A percentile compares a stretch with the other conserved stretches of the same genome.
phyloP scores from a whole-genome alignment of 2,113 vertebrate genomes.

The Sorex fumeus region DNA sequence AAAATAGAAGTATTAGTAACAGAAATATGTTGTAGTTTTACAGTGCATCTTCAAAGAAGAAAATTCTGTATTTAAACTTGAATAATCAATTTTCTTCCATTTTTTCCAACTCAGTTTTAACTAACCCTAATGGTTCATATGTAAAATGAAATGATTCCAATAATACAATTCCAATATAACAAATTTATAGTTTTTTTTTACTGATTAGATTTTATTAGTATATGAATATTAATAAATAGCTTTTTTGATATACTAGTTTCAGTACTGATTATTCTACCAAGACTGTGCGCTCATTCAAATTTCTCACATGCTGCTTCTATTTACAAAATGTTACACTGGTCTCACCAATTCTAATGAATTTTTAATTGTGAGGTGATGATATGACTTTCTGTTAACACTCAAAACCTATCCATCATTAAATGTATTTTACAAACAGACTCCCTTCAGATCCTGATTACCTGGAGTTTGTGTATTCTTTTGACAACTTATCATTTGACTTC shows the following conservation, averaged over 20 bases:
- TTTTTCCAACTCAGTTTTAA: background rate
- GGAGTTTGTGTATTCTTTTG: conserved; percentile 60
- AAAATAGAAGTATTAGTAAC: no score
- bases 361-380: conserved; percentile 84
- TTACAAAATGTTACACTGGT: conserved; percentile 83
- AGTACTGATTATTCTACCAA: conserved; percentile 85
- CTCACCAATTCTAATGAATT: conserved; percentile 85
- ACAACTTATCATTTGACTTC: conserved; percentile 70
- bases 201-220: background rate
- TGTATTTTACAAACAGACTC: conserved; percentile 77
- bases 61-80: conserved; percentile 1
- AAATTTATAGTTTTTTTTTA: conserved; percentile 30
- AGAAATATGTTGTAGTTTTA: no score
- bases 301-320: conserved; percentile 84
- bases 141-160: conserved; percentile 46
- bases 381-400: conserved; percentile 69
- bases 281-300: conserved; percentile 79
- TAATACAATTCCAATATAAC: conserved; percentile 20
- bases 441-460: conserved; percentile 66
- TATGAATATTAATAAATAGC: conserved; percentile 83
- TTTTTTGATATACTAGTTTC: conserved; percentile 80
- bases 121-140: background rate
- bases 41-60: background rate
- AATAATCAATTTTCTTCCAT: conserved; percentile 16
- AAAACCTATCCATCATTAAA: conserved; percentile 80